These are phyloP conservation scores for Epizoanthus rinbou DNA, from an alignment of 92 coral and sea anemone genomes.

Conservation along the genomic window DNA sequence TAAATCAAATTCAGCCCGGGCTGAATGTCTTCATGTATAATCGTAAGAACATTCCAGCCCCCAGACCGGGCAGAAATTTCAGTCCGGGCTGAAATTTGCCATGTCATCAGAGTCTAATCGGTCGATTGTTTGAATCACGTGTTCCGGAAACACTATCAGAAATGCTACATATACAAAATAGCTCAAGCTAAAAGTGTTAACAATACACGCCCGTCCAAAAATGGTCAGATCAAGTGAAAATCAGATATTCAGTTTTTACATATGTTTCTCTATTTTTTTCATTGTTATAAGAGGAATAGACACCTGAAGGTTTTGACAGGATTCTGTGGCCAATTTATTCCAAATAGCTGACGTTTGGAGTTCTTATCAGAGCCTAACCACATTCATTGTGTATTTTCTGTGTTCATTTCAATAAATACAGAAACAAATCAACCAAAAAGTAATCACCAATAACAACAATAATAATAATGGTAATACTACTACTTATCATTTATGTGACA, in stretches of 20 bases:
- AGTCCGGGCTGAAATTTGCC: too few species aligned
- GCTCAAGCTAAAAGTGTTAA: constrained; percentile 30
- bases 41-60: too few species aligned
- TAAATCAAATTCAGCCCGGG: too few species aligned
- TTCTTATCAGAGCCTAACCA: background rate
- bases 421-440: too few species aligned
- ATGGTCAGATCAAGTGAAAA: background rate
- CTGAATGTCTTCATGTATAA: too few species aligned
- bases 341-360: background rate
- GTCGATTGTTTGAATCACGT: background rate
- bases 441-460: too few species aligned
- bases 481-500: too few species aligned
- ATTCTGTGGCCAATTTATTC: background rate
- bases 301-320: background rate
- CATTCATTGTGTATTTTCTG: background rate
- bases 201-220: constrained; percentile 1
- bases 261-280: background rate
- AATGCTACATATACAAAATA: constrained; percentile 27
- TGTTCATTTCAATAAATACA: background rate
- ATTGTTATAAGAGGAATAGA: background rate
- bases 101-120: too few species aligned
- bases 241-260: too few species aligned
- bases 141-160: constrained; percentile 6
- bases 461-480: too few species aligned
- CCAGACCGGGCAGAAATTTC: too few species aligned